These are phyloP conservation scores for Platycnemis pennipes DNA, from an alignment of 2,888 invertebrate genomes.

Conservation along the genomic window DNA sequence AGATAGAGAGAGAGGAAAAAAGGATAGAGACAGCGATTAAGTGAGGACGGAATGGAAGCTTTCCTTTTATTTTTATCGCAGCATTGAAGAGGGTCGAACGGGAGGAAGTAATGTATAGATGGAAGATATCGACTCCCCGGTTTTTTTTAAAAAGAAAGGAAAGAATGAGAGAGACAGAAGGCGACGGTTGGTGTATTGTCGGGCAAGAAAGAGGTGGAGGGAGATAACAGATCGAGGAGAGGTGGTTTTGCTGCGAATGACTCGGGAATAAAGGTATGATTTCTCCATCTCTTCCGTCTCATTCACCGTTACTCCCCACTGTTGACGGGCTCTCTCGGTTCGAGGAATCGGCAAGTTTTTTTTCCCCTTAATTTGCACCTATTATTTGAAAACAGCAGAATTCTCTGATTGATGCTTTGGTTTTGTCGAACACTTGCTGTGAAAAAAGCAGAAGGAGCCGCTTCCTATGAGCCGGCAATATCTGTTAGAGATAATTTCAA, in stretches of 20 bases:
- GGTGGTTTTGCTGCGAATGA: neutral
- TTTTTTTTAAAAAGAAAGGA: neutral
- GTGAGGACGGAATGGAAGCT: neutral
- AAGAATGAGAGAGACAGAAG: neutral
- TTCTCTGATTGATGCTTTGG: neutral
- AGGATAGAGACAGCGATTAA: neutral
- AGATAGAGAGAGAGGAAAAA: neutral
- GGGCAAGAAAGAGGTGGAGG: neutral
- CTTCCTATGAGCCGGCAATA: neutral
- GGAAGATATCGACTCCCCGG: neutral
- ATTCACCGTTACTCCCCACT: neutral
- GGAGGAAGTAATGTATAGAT: neutral
- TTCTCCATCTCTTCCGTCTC: neutral
- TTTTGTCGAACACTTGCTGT: neutral
- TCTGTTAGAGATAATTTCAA: no score
- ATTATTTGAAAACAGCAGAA: neutral
- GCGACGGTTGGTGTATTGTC: neutral
- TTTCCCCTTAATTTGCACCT: neutral
- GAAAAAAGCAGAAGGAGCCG: neutral
- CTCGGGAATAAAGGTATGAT: neutral
- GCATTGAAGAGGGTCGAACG: neutral
- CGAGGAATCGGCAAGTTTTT: neutral
- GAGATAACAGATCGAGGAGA: neutral
- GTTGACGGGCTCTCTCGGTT: neutral
- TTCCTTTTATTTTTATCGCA: neutral